Evolutionary conservation across 2,113 vertebrate species (phyloP).

Genomic region (Antechinus stuartii): DNA sequence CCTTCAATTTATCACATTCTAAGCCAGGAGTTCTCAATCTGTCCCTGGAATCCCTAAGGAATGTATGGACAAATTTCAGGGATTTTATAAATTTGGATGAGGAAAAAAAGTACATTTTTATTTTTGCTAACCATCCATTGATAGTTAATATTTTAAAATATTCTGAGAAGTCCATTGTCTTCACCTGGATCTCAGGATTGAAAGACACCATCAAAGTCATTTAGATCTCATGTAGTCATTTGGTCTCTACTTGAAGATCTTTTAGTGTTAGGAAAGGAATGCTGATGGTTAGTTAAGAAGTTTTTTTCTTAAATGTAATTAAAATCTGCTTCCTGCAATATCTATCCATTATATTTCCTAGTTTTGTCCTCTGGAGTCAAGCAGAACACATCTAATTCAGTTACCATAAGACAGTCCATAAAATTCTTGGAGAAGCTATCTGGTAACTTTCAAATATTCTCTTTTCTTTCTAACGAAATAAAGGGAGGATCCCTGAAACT

Average conservation of each 20-base stretch:
- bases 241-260: neutral
- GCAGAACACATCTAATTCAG: neutral
- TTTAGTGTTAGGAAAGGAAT: neutral
- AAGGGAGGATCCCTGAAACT: too few relatives aligned
- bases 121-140: neutral
- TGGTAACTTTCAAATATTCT: neutral
- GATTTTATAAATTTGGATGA: neutral
- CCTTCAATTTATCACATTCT: too few relatives aligned
- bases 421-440: neutral
- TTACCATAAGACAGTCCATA: neutral
- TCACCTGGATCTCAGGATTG: neutral
- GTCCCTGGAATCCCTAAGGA: neutral
- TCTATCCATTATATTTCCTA: neutral
- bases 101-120: neutral
- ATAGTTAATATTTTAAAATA: neutral
- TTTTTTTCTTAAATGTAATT: neutral
- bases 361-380: neutral
- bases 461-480: neutral
- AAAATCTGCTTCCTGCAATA: neutral
- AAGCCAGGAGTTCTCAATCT: neutral
- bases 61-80: neutral
- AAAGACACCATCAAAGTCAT: neutral
- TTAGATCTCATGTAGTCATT: neutral
- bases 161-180: neutral
- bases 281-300: neutral